Evolutionary conservation across 1,140 invertebrate species (phyloP).

Genomic region (Aphis gossypii): DNA sequence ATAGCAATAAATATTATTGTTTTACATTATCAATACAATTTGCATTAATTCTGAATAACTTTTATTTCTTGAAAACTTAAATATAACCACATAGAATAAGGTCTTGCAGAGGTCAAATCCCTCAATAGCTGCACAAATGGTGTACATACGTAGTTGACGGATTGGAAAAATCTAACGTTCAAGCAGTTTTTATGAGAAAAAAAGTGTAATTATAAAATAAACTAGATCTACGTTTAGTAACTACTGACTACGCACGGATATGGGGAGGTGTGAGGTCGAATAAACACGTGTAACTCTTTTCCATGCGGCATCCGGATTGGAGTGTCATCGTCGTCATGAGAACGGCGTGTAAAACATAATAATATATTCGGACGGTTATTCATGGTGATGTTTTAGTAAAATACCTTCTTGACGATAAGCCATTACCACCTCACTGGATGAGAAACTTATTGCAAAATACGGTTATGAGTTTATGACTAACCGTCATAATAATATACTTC

Average conservation of each 20-base stretch:
- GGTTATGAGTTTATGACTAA: too few relatives aligned
- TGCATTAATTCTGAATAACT: background rate
- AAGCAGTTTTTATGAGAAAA: background rate
- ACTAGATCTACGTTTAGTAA: background rate
- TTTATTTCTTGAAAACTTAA: background rate
- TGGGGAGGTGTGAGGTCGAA: background rate
- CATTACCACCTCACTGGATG: background rate
- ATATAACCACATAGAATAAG: background rate
- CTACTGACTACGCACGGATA: background rate
- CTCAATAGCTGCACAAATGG: background rate
- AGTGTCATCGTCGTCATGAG: background rate
- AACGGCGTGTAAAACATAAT: background rate
- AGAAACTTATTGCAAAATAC: background rate
- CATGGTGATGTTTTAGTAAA: background rate
- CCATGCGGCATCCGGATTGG: background rate
- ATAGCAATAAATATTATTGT: background rate
- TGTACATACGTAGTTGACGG: background rate
- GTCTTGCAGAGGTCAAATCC: background rate
- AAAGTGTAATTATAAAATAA: background rate
- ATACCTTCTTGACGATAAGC: background rate
- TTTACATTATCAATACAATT: background rate
- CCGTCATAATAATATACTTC: background rate
- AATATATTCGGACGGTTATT: background rate
- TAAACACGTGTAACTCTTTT: background rate
- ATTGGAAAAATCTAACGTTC: background rate